These are phyloP conservation scores for Montipora capricornis DNA, from an alignment of 64 coral and sea anemone genomes.

Conservation along the genomic window DNA sequence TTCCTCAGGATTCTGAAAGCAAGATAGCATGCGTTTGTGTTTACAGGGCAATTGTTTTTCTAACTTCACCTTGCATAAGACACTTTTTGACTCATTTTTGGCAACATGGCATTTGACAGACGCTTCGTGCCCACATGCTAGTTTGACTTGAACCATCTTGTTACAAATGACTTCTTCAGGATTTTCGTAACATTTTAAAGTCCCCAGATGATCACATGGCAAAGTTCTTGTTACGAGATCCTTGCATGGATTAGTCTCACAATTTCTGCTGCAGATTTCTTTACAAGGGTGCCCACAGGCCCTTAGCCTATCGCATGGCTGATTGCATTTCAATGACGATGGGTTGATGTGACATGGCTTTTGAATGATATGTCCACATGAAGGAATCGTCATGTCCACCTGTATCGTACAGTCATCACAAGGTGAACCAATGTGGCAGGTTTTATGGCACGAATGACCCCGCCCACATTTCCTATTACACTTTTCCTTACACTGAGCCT, in stretches of 20 bases:
- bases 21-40: slow-evolving; percentile 18
- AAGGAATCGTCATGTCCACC: slow-evolving; percentile 1
- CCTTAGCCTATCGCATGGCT: slow-evolving; percentile 30
- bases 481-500: background rate
- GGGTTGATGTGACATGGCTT: background rate
- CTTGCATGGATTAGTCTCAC: slow-evolving; percentile 28
- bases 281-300: slow-evolving; percentile 55
- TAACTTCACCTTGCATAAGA: slow-evolving; percentile 12
- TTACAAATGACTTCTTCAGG: background rate
- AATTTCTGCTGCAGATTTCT: background rate
- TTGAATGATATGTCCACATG: slow-evolving; percentile 27
- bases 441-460: slow-evolving; percentile 33
- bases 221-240: background rate
- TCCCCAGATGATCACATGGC: slow-evolving; percentile 47
- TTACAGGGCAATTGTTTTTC: slow-evolving; percentile 12
- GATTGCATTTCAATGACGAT: background rate
- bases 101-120: slow-evolving; percentile 10
- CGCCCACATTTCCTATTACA: slow-evolving; percentile 26
- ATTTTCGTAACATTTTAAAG: slow-evolving; percentile 9
- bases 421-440: background rate
- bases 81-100: background rate
- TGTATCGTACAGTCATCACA: slow-evolving; percentile 4
- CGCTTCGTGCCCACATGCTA: slow-evolving; percentile 34
- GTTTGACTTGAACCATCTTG: background rate
- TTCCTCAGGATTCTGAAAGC: slow-evolving; percentile 23